Evolutionary conservation across 2,113 vertebrate genomes (phyloP).

Genomic region (Nycticebus coucang): DNA sequence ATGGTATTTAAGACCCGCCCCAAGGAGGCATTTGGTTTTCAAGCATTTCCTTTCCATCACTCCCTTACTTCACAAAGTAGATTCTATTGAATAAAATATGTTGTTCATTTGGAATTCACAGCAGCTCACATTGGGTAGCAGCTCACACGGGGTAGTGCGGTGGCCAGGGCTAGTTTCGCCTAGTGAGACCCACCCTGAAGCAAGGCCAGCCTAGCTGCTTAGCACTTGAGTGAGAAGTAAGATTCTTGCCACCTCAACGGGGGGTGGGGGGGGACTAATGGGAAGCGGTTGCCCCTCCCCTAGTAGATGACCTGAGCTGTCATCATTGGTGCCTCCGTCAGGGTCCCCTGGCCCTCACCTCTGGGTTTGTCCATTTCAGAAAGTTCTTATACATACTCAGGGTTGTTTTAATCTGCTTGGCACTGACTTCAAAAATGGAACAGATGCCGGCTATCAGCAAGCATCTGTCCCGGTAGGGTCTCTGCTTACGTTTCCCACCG

Average conservation of each 20-base stretch:
- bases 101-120: neutral
- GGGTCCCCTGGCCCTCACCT: neutral
- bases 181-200: accelerated
- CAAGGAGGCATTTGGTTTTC: slow-evolving; percentile 12
- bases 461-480: accelerated
- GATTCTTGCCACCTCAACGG: neutral
- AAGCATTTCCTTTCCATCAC: slow-evolving; percentile 34
- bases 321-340: accelerated
- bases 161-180: neutral
- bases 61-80: neutral
- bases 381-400: neutral
- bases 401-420: neutral
- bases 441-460: neutral
- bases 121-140: neutral
- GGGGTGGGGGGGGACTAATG: accelerated
- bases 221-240: accelerated
- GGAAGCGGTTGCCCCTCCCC: neutral
- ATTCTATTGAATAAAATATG: neutral
- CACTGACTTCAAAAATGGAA: neutral
- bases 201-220: accelerated
- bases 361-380: neutral
- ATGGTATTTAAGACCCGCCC: slow-evolving; percentile 64
- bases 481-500: neutral
- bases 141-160: neutral
- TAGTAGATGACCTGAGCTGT: accelerated